A percentile compares a stretch with the other conserved stretches of the same genome.
phyloP scores from a whole-genome alignment of 2,797 vertebrate genomes.

The Graptemys geographica region DNA sequence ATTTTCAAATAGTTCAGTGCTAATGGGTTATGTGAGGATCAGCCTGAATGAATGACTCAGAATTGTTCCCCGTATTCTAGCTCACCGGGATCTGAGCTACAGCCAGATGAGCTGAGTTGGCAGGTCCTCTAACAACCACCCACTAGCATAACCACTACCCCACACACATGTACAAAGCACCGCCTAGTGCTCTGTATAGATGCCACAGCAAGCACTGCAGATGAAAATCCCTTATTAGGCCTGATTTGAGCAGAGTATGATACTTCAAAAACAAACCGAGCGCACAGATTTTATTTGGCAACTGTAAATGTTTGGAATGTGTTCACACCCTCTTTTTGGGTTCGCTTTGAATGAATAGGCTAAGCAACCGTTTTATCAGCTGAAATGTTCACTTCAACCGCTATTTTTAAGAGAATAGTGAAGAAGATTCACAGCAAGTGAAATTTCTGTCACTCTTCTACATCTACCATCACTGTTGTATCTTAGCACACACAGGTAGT shows the following conservation, averaged over 20 bases:
- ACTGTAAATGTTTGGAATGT: neutral
- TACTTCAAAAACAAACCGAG: neutral
- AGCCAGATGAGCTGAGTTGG: neutral
- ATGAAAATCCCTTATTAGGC: neutral
- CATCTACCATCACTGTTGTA: neutral
- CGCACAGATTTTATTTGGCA: neutral
- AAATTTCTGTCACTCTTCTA: fast-evolving
- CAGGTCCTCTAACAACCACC: neutral
- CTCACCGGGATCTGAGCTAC: neutral
- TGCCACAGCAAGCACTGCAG: neutral
- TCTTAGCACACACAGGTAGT: neutral
- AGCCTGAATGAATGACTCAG: neutral
- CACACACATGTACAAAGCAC: fast-evolving
- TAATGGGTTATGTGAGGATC: too few species aligned
- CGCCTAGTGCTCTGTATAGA: neutral
- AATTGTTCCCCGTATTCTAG: neutral
- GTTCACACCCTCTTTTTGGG: neutral
- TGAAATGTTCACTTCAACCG: neutral
- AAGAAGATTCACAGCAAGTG: neutral
- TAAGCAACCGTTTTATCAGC: neutral
- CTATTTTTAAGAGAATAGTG: neutral
- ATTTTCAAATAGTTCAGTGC: neutral
- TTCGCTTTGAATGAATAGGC: neutral
- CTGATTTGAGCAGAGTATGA: neutral
- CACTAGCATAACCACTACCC: neutral